These are phyloP conservation scores for Phoxinus dragarum DNA, from an alignment of 2,797 vertebrate genomes.

Conservation along the genomic window DNA sequence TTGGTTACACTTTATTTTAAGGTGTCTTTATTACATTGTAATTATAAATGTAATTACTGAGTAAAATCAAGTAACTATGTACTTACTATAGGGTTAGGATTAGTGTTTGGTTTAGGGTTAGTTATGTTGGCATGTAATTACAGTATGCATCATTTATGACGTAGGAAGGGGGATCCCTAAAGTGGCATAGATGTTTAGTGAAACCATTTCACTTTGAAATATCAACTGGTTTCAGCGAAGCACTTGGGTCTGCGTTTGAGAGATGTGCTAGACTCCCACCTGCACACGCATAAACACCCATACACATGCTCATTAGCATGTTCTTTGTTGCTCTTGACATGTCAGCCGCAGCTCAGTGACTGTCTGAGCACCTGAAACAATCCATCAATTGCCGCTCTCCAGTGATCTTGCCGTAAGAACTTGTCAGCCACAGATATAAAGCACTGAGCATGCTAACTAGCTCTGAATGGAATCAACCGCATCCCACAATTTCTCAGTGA, in stretches of 20 bases:
- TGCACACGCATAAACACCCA: slow-evolving; percentile 5
- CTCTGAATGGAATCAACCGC: slow-evolving; percentile 16
- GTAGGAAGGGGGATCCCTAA: neutral
- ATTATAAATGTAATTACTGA: no score
- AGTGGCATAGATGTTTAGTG: neutral
- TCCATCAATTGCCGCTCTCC: slow-evolving; percentile 26
- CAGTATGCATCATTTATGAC: no score
- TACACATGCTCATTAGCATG: neutral
- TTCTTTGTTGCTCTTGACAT: slow-evolving; percentile 33
- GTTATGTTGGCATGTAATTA: no score
- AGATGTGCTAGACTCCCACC: neutral
- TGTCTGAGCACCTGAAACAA: slow-evolving; percentile 9
- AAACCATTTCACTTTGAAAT: neutral
- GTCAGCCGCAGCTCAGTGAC: slow-evolving; percentile 18
- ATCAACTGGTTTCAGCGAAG: neutral
- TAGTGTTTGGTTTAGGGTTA: no score
- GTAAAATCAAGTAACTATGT: no score
- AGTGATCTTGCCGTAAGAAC: neutral
- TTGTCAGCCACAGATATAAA: neutral
- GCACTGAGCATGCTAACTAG: slow-evolving; percentile 26
- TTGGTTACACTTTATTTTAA: no score
- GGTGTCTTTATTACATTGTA: no score
- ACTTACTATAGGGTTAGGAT: no score
- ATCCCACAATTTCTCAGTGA: slow-evolving; percentile 24
- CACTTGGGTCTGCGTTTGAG: neutral